phyloP scores from a whole-genome alignment of 2,888 invertebrate genomes.

The Hydriomena furcata region DNA sequence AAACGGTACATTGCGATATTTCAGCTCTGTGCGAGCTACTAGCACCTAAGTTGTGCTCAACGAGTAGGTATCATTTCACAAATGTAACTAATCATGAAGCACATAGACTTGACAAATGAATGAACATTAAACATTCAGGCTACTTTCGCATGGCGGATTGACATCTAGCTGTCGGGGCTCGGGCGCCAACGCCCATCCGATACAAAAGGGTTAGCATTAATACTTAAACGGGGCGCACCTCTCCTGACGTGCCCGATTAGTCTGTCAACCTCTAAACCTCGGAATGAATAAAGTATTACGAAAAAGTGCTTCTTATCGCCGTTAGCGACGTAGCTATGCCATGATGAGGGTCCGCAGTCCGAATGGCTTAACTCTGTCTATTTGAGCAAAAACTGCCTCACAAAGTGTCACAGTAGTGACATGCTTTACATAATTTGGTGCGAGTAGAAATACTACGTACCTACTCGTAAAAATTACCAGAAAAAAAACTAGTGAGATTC shows the following conservation, averaged over 20 bases:
- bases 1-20: too few relatives aligned
- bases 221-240: constrained; percentile 73
- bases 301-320: constrained; percentile 81
- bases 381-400: constrained; percentile 35
- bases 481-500: too few relatives aligned
- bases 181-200: constrained; percentile 50
- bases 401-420: constrained; percentile 27
- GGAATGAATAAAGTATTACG: constrained; percentile 80
- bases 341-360: constrained; percentile 77
- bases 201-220: constrained; percentile 80
- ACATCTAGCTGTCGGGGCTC: constrained; percentile 65
- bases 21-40: too few relatives aligned
- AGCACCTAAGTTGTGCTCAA: too few relatives aligned
- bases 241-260: constrained; percentile 77
- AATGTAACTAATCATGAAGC: background rate
- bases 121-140: constrained; percentile 75
- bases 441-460: background rate
- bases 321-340: constrained; percentile 50
- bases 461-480: too few relatives aligned
- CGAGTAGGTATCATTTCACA: background rate
- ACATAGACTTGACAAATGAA: constrained; percentile 69
- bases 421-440: constrained; percentile 20
- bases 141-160: constrained; percentile 64
- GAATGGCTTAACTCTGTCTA: constrained; percentile 33
- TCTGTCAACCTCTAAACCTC: constrained; percentile 75